These are phyloP conservation scores for Rhagium mordax DNA, from an alignment of 2,888 invertebrate genomes.

Conservation along the genomic window DNA sequence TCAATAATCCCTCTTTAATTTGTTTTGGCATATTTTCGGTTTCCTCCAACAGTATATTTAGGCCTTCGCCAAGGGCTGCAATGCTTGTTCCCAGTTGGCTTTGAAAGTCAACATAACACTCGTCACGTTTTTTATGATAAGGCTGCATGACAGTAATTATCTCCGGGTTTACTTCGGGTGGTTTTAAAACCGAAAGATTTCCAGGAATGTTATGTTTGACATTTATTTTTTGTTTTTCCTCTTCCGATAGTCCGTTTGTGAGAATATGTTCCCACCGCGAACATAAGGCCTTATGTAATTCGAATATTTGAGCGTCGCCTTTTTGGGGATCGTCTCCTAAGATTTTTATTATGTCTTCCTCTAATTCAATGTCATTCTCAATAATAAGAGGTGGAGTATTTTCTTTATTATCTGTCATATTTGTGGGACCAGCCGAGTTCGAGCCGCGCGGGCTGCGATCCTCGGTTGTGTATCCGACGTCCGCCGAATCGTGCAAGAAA, in stretches of 20 bases:
- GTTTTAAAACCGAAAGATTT: neutral
- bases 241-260: neutral
- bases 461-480: too few relatives aligned
- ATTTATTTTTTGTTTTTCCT: neutral
- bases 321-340: slow-evolving; percentile 22
- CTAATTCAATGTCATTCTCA: neutral
- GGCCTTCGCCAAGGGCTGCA: neutral
- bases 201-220: neutral
- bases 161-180: neutral
- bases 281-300: slow-evolving; percentile 4
- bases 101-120: neutral
- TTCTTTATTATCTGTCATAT: neutral
- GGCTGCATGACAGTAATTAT: neutral
- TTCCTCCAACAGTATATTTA: neutral
- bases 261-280: slow-evolving; percentile 1
- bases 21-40: neutral
- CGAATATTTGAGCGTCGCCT: neutral
- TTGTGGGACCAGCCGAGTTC: neutral
- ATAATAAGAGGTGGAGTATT: neutral
- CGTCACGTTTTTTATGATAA: neutral
- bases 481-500: too few relatives aligned
- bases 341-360: slow-evolving; percentile 6
- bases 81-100: neutral
- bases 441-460: neutral
- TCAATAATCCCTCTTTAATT: neutral